phyloP scores from a whole-genome alignment of 1,140 invertebrate genomes.

The Notospermus geniculatus region DNA sequence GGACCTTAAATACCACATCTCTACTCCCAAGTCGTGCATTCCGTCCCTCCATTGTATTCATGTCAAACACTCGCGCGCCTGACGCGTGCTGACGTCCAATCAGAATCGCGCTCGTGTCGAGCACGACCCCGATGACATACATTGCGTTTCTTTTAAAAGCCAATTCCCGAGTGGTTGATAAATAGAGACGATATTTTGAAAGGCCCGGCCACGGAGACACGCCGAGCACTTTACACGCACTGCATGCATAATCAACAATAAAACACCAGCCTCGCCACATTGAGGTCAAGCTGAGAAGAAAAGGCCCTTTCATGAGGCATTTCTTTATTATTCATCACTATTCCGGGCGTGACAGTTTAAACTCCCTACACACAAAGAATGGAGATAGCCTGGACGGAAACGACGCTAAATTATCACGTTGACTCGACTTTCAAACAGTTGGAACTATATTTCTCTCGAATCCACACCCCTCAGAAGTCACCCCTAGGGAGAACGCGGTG shows the following conservation, averaged over 20 bases:
- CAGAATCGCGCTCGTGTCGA: neutral
- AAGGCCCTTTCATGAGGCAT: conserved; percentile 2
- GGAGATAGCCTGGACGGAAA: too few relatives aligned
- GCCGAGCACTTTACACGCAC: neutral
- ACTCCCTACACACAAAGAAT: too few relatives aligned
- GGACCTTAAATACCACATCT: neutral
- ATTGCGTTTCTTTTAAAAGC: neutral
- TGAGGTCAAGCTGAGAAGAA: neutral
- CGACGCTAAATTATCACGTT: too few relatives aligned
- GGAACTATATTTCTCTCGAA: too few relatives aligned
- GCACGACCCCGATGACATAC: conserved; percentile 4
- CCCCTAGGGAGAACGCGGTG: too few relatives aligned
- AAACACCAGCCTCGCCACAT: neutral
- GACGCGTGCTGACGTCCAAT: conserved; percentile 1
- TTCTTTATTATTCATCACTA: neutral
- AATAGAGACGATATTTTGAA: conserved; percentile 7
- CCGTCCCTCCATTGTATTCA: neutral
- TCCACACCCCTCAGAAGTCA: too few relatives aligned
- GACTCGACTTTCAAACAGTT: too few relatives aligned
- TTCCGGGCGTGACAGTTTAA: neutral
- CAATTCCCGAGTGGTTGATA: neutral
- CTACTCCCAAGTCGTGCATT: neutral
- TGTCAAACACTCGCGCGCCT: conserved; percentile 6
- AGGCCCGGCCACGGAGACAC: neutral
- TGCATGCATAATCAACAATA: conserved; percentile 5